Evolutionary conservation across 2,888 invertebrate species (phyloP), one percentile per base, ranked within the genome.

Genomic region (Caenorhabditis afra): DNA sequence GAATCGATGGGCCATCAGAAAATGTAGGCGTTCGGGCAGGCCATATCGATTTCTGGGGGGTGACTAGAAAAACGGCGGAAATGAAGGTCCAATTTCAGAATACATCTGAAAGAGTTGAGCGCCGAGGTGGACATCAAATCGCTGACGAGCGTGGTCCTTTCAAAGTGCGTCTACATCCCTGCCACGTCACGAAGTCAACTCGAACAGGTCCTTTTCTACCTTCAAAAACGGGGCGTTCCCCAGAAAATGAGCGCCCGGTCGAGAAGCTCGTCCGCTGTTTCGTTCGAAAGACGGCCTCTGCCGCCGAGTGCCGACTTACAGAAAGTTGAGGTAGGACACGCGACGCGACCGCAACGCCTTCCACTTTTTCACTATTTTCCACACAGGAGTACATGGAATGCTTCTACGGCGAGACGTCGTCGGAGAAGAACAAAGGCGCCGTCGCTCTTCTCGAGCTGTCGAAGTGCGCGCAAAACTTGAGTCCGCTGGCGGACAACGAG

Each of bases 331-430:
- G 85, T 86, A 20, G 64, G 75, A 29, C 29, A 29, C 29, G 29
- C 29, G 29, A 29, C 29, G 29, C 29, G 29, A 29, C 29, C 29
- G 29, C 29, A 29, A 29, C 29, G 29, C 29, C 29, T 23, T 16
- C 23, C 41, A 41, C 4, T 41, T 41, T 41, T 41, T 11, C 11
- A 4, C 7, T 14, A 8, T 67, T 97, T 83, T n/a, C n/a, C n/a
- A n/a, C n/a, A n/a, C 94, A 97, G 90, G 95, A 94, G 87, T 99
- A 99, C 91, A 94, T 98, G 66, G 98, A 98, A 91, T 92, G 97
- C 81, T 92, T 99, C 20, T 99, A 99, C 91, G 61, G 67, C 4
- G 98, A 99, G 91, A 97, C 97, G 85, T 87, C 92, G 16, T 90
- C 91, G 37, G 96, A 96, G 89, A 96, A 97, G 92, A 94, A 96